These are phyloP conservation scores for Egretta garzetta DNA, from an alignment of 2,113 vertebrate species.

Conservation along the genomic window DNA sequence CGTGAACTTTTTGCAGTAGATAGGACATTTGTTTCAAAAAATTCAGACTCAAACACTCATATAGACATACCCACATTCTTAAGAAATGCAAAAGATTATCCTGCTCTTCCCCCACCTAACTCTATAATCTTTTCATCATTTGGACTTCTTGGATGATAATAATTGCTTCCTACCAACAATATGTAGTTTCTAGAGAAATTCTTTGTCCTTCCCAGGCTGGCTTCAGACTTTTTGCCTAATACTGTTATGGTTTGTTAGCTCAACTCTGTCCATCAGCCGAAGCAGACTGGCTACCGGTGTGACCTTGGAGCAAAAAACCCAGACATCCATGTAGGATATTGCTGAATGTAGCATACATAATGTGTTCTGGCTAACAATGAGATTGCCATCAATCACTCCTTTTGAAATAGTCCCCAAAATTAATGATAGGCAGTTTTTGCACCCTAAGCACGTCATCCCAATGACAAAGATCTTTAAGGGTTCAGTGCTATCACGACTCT, in stretches of 20 bases:
- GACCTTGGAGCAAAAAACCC: constrained; percentile 31
- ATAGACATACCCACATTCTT: background rate
- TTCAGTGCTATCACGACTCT: background rate
- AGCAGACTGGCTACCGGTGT: background rate
- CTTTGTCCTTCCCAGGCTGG: background rate
- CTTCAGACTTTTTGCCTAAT: background rate
- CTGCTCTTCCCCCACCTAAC: background rate
- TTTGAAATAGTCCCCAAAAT: constrained; percentile 15
- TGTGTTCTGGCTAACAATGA: background rate
- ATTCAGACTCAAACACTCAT: background rate
- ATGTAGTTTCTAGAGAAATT: background rate
- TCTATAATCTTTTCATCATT: background rate
- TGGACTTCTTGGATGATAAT: background rate
- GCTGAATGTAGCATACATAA: constrained; percentile 17
- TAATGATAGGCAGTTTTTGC: background rate
- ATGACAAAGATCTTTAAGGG: background rate
- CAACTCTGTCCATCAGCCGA: background rate
- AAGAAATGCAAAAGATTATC: background rate
- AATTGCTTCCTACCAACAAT: background rate
- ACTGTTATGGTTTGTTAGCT: constrained; percentile 10
- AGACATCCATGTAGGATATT: constrained; percentile 6
- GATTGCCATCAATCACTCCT: constrained; percentile 18
- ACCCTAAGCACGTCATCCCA: background rate
- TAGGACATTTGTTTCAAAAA: background rate
- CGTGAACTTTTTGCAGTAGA: background rate